Base-by-base conservation (phyloP, 2,113 vertebrate genomes). In the Toxostoma redivivum region DNA sequence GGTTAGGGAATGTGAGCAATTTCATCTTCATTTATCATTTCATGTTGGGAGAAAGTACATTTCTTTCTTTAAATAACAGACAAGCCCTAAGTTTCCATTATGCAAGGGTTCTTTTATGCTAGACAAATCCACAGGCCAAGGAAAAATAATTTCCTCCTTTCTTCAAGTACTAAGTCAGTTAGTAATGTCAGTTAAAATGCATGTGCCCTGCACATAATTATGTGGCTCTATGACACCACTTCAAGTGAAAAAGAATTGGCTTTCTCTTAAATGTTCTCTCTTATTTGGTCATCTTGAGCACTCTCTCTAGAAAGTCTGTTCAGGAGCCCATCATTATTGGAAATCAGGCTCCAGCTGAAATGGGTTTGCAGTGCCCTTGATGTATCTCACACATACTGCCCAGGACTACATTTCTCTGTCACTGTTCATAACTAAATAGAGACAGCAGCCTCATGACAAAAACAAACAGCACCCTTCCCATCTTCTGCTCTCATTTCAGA, bases 401-500 rank as follows among this genome's bases (percentile, higher is more conserved):
- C 44, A 33, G 40, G 23, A 31, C 38, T 74, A 6, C 50, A 33
- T 56, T 81, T 85, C 61, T 69, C 28, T 53, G 58, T 60, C 37
- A 33, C n/a, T 28, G 12, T 31, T 77, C 25, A 12, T 80, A 78
- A 38, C 17, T 12, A 38, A 25, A 22, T 3, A 28, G 31, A 71
- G 16, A 47, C 31, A 37, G 48, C 19, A 69, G 48, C 50, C 62
- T 81, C 4, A 2, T 45, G 60, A 51, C 40, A 56, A 48, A 87
- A 71, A 14, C 16, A 48, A 88, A 44, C 15, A 9, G 20, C 25
- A 15, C 20, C 15, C 12, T 71, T 84, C n/a, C 30, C 3, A 13
- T 56, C 17, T 81, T 81, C 38, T 77, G 60, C 53, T 95, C 64
- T 83, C 48, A 23, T 89, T 97, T 44, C 90, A 99, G 99, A 99